A percentile compares a stretch with the other conserved stretches of the same genome.
These are phyloP conservation scores for Drosophila aff. DNA, from an alignment of 1,140 invertebrate species.

Conservation along the genomic window DNA sequence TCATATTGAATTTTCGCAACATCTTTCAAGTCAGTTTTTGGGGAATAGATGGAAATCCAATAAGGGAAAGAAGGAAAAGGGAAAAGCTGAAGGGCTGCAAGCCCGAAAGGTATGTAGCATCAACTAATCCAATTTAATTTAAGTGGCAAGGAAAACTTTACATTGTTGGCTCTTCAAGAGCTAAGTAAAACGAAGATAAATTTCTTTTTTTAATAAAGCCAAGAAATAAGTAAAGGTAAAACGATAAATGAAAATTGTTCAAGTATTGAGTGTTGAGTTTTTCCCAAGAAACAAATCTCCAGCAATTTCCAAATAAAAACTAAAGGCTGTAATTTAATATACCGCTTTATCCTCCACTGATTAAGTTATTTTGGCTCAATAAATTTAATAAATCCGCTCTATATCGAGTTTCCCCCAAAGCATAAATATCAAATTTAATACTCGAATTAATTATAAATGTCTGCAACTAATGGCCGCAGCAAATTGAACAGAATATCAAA, in stretches of 20 bases:
- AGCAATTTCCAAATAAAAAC: too few species aligned
- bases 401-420: constrained; percentile 2
- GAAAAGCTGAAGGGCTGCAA: background rate
- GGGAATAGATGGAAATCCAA: background rate
- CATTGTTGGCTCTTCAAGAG: background rate
- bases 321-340: background rate
- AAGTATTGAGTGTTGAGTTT: background rate
- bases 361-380: background rate
- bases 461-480: background rate
- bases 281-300: too few species aligned
- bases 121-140: constrained; percentile 51
- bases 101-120: background rate
- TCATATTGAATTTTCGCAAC: constrained; percentile 63
- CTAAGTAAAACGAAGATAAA: background rate
- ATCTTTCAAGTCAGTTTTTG: constrained; percentile 14
- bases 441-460: constrained; percentile 13
- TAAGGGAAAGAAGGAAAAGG: background rate
- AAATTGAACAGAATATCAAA: constrained; percentile 27
- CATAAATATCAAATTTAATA: constrained; percentile 10
- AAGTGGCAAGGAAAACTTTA: constrained; percentile 32
- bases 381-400: constrained; percentile 10
- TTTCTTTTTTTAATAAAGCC: background rate
- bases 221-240: background rate
- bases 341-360: background rate
- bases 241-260: background rate